These are phyloP conservation scores for Eledona agricola DNA, from an alignment of 2,888 invertebrate genomes.

Conservation along the genomic window DNA sequence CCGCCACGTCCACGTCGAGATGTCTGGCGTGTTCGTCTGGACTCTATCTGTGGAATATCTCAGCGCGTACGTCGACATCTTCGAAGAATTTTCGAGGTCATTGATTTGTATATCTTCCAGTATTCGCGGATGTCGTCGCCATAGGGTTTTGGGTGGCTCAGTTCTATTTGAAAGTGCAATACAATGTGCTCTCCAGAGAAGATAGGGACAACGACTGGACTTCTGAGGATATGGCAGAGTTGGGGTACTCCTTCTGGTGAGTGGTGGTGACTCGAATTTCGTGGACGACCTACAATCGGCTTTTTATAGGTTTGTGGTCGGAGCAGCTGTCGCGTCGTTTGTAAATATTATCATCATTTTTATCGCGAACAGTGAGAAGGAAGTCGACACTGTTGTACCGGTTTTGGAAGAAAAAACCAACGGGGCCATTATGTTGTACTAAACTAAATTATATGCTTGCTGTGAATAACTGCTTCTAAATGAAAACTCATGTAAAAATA, in stretches of 20 bases:
- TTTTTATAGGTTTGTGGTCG: constrained; percentile 74
- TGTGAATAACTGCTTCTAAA: constrained; percentile 39
- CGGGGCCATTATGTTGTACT: constrained; percentile 87
- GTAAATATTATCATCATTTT: constrained; percentile 78
- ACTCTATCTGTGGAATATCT: constrained; percentile 79
- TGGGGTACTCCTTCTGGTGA: constrained; percentile 90
- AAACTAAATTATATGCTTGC: constrained; percentile 33
- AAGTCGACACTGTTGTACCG: constrained; percentile 72
- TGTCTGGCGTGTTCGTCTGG: constrained; percentile 73
- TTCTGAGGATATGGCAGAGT: constrained; percentile 80
- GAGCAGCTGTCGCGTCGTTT: constrained; percentile 74
- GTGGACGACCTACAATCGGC: too few relatives aligned
- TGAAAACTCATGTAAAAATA: constrained; percentile 16
- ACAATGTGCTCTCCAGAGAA: constrained; percentile 83
- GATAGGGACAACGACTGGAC: constrained; percentile 84
- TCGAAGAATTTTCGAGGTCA: constrained; percentile 10
- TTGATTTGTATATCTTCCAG: constrained; percentile 68
- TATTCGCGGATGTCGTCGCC: constrained; percentile 77
- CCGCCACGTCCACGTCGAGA: constrained; percentile 78
- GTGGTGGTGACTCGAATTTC: too few relatives aligned
- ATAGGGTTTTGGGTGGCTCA: constrained; percentile 85
- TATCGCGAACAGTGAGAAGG: constrained; percentile 76
- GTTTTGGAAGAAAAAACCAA: constrained; percentile 81
- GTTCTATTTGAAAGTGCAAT: constrained; percentile 80
- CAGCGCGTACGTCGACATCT: constrained; percentile 71